Percentiles rank a stretch among this genome's conserved stretches.
These are phyloP conservation scores for Sceliomorpha sp. DNA, from an alignment of 2,888 invertebrate genomes.

Conservation along the genomic window DNA sequence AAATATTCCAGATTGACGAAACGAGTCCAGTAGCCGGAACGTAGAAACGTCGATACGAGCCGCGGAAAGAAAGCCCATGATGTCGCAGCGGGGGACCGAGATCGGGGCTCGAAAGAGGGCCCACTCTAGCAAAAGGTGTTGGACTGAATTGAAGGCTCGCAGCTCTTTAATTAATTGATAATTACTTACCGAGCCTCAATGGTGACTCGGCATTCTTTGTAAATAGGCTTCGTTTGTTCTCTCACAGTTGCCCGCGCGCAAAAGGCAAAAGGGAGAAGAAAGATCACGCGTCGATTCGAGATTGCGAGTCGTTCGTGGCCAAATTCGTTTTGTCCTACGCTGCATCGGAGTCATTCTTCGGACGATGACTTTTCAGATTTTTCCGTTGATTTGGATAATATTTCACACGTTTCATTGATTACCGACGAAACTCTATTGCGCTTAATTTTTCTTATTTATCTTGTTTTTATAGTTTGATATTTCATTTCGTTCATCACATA, in stretches of 20 bases:
- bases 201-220: slow-evolving; percentile 61
- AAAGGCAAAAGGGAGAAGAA: slow-evolving; percentile 8
- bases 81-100: slow-evolving; percentile 41
- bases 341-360: slow-evolving; percentile 32
- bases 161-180: slow-evolving; percentile 67
- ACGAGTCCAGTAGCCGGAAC: slow-evolving; percentile 38
- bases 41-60: slow-evolving; percentile 40
- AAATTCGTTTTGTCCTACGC: slow-evolving; percentile 2
- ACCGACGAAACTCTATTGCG: no score
- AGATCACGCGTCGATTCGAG: slow-evolving; percentile 20
- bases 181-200: slow-evolving; percentile 65
- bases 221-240: slow-evolving; percentile 57
- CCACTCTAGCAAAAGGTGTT: slow-evolving; percentile 49
- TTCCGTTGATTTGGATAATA: slow-evolving; percentile 45
- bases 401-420: slow-evolving; percentile 42
- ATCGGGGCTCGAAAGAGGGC: slow-evolving; percentile 27
- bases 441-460: no score
- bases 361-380: slow-evolving; percentile 39
- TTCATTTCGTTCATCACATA: no score
- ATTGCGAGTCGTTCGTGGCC: not conserved
- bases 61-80: slow-evolving; percentile 27
- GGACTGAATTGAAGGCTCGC: slow-evolving; percentile 52
- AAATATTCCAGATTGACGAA: slow-evolving; percentile 46
- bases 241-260: slow-evolving; percentile 21
- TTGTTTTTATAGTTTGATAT: no score